A percentile compares a stretch with the other conserved stretches of the same genome.
Conservation (phyloP, 2,113 vertebrate species). For the Corythornis madagascariensis region DNA sequence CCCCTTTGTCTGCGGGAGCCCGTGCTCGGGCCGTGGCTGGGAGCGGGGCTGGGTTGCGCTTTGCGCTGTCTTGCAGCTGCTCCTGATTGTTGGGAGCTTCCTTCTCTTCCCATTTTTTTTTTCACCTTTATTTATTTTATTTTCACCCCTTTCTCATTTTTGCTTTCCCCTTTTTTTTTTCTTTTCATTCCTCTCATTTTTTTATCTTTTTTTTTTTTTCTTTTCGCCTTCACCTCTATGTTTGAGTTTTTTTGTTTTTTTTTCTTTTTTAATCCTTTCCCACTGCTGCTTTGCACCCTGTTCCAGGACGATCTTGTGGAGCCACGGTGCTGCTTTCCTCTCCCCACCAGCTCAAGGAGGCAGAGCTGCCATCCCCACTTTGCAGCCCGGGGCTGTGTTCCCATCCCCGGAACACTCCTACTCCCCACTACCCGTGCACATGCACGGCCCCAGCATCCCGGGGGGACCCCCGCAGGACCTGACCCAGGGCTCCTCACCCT, state of each 20-base stretch:
- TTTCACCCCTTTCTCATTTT: background rate
- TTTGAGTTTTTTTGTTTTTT: too few relatives aligned
- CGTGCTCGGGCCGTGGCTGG: background rate
- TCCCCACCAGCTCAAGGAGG: too few relatives aligned
- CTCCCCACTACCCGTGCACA: background rate
- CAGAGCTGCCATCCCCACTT: background rate
- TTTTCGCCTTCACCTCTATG: too few relatives aligned
- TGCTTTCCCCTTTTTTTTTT: too few relatives aligned
- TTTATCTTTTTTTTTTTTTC: background rate
- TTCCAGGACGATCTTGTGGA: background rate
- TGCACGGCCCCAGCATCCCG: background rate
- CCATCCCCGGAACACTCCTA: too few relatives aligned
- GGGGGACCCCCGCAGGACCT: background rate
- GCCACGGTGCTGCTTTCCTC: background rate
- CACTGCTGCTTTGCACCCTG: too few relatives aligned
- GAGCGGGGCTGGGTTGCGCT: background rate
- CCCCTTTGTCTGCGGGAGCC: slow-evolving; percentile 67
- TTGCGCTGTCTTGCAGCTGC: background rate
- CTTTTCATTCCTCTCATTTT: background rate
- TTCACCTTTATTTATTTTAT: background rate
- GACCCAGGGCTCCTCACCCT: background rate
- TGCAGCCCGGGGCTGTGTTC: too few relatives aligned
- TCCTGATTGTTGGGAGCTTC: background rate
- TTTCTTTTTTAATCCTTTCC: background rate
- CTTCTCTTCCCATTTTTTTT: background rate